Evolutionary conservation across 2,113 vertebrate genomes (phyloP).

Genomic region (Struthio camelus): DNA sequence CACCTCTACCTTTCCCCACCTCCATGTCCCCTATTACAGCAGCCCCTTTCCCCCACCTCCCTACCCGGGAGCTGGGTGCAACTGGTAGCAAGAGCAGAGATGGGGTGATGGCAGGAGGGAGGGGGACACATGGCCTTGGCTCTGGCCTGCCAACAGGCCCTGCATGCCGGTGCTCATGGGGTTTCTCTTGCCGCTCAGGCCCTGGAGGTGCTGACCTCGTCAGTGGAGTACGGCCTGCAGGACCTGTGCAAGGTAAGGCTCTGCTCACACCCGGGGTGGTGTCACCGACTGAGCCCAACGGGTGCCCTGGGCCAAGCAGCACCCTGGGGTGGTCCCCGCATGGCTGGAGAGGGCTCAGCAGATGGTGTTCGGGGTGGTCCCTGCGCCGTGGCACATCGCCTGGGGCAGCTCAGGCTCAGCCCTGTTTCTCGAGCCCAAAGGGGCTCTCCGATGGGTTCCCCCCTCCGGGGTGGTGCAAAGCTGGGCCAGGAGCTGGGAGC

Average conservation of each 20-base stretch:
- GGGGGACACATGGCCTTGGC: neutral
- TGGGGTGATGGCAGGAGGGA: neutral
- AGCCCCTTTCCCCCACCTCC: neutral
- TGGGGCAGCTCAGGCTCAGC: neutral
- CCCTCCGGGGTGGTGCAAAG: neutral
- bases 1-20: neutral
- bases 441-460: neutral
- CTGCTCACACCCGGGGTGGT: neutral
- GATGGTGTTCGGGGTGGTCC: neutral
- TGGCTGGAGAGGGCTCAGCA: neutral
- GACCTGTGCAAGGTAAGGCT: conserved; percentile 74
- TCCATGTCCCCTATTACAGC: neutral
- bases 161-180: rapidly evolving
- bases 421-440: rapidly evolving
- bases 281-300: neutral
- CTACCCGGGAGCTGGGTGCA: neutral
- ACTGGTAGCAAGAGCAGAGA: neutral
- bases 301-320: rapidly evolving
- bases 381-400: rapidly evolving
- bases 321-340: neutral
- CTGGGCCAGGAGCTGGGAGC: rapidly evolving
- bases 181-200: conserved; percentile 52
- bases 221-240: conserved; percentile 78
- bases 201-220: conserved; percentile 79
- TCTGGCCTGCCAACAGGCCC: neutral